Conservation (phyloP, 1,140 invertebrate genomes). For the Pseudomyrmex concolor region DNA sequence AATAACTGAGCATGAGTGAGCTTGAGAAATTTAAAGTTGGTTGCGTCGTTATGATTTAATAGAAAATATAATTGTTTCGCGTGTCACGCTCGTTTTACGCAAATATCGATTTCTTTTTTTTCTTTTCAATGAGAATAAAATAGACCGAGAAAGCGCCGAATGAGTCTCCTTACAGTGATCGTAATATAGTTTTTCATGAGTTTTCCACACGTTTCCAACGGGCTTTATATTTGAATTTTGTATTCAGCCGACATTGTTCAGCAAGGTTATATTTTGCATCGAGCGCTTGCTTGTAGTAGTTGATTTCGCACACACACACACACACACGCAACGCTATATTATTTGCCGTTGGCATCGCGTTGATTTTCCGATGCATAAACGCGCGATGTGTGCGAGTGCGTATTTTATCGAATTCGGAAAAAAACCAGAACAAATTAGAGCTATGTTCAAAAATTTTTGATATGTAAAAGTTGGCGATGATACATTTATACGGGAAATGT, state of each 20-base stretch:
- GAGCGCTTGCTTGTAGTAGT: slow-evolving; percentile 12
- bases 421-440: neutral
- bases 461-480: too few relatives aligned
- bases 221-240: slow-evolving; percentile 70
- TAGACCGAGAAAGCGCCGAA: neutral
- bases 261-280: slow-evolving; percentile 27
- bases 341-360: slow-evolving; percentile 31
- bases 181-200: slow-evolving; percentile 70
- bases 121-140: slow-evolving; percentile 52
- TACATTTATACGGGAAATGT: neutral
- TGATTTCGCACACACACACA: neutral
- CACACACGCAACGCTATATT: neutral
- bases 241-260: slow-evolving; percentile 63
- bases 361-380: slow-evolving; percentile 41
- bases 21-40: slow-evolving; percentile 1
- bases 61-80: too few relatives aligned
- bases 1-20: slow-evolving; percentile 32
- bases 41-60: neutral
- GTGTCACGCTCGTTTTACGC: too few relatives aligned
- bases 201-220: slow-evolving; percentile 27
- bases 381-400: neutral
- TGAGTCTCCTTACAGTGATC: slow-evolving; percentile 23
- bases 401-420: neutral
- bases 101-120: slow-evolving; percentile 5
- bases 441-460: neutral